Base-by-base conservation (phyloP, 2,797 vertebrate genomes). In the Merluccius polli region DNA sequence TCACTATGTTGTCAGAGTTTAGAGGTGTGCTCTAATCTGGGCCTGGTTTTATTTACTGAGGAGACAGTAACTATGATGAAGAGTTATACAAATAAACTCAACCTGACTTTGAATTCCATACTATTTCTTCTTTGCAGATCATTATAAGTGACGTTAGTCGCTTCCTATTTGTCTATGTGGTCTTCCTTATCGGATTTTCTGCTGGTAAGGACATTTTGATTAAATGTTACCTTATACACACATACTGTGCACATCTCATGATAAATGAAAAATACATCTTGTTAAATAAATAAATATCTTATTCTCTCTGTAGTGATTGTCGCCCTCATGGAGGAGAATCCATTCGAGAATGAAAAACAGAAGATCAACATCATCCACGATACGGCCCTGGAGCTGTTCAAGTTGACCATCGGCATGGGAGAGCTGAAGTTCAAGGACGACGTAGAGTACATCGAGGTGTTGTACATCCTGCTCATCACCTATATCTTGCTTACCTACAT, bases 391-490 rank as follows among this genome's bases (percentile, higher is more conserved):
- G 95, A 98, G 78, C 84, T 98, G 81, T 97, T 98, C 91, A 97
- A 96, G 86, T 97, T 98, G 91, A 96, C 96, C n/a, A 97, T 98
- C 0, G 96, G 96, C 35, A 97, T 98, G 96, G 97, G 96, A 0
- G 93, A 98, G 59, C 93, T 98, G 91, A 90, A 96, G 73, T 96
- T 98, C 88, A 95, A 93, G 0, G 93, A 95, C 29, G 83, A 95
- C 0, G 84, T 95, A 70, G 86, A 92, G 73, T 95, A 95, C 88
- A 94, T 92, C 1, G 91, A 94, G 1, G 91, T 96, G 0, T 95
- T 95, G 82, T 94, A 95, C 87, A 78, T 97, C 72, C 91, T 97
- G 80, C 93, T 97, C 73, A 93, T 98, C 83, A 80, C 91, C 4
- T 97, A 95, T 1, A 94, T 98, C 12, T 86, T 97, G 7, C 92